Base-by-base conservation (phyloP, 2,888 invertebrate species). In the Oscheius sp. region DNA sequence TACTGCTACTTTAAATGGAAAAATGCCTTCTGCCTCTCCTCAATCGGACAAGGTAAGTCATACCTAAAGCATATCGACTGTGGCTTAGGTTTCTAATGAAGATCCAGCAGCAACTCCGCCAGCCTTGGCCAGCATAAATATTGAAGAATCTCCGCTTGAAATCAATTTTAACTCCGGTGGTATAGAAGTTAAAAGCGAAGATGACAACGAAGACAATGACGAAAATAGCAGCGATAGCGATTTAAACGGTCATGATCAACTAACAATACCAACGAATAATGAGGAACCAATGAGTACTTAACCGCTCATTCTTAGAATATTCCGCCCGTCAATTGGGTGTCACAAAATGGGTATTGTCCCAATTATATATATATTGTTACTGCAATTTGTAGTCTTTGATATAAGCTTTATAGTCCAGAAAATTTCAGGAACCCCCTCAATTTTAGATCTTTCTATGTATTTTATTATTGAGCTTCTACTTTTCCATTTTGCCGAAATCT, bases 71-170 rank as follows among this genome's bases (percentile, higher is more conserved):
- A 36, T 9, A 50, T 54, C 54, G n/a, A 5, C 28, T 36, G n/a
- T n/a, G 9, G 32, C 36, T 54, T 36, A 54, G 54, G 17, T 17
- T 9, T 20, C n/a, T 44, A 30, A 12, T 22, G 2, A n/a, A 6
- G 62, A 62, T 26, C 28, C 33, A 20, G 47, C 62, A 14, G 61
- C 63, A 8, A 67, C 70, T 8, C 65, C 69, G 2, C 61, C 65
- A 1, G 69, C 69, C 1, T 44, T 70, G n/a, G 69, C 69, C 0
- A 38, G 49, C 14, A 62, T 61, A 3, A 61, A 54, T 1, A 59
- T 62, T 32, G 62, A 62, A 44, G 62, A 62, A 20, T 32, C 62
- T 2, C 62, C 62, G 2, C 47, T 62, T 2, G 33, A 47, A 6
- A 62, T 62, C 8, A 44, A 20, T 20, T 33, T 62, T 12, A 62